Evolutionary conservation across 2,113 vertebrate genomes (phyloP).

Genomic region (Donacobius atricapilla): DNA sequence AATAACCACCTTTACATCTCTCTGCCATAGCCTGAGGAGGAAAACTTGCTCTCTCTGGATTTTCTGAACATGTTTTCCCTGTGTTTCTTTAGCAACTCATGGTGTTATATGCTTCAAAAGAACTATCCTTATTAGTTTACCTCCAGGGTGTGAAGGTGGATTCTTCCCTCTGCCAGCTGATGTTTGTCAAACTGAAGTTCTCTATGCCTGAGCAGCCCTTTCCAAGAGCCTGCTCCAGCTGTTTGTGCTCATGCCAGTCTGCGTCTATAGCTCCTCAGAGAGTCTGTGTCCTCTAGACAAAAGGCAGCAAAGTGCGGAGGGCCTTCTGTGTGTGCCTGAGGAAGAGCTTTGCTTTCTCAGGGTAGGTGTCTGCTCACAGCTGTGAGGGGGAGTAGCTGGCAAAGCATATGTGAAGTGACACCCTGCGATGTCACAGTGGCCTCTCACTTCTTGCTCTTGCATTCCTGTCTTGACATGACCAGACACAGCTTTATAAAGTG

Average conservation of each 20-base stretch:
- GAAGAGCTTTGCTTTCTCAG: not conserved
- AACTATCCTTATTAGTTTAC: not conserved
- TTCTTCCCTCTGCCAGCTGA: not conserved
- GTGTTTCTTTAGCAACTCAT: not conserved
- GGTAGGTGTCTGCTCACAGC: not conserved
- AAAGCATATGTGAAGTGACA: not conserved
- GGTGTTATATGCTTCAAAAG: not conserved
- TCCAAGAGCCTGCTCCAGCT: not conserved
- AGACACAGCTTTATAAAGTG: not conserved
- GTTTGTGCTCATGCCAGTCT: not conserved
- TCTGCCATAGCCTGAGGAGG: not conserved
- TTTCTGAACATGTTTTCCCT: not conserved
- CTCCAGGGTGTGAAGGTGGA: not conserved
- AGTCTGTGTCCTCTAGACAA: not conserved
- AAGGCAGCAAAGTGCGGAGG: not conserved
- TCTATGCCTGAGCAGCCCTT: not conserved
- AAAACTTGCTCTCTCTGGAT: not conserved
- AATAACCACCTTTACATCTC: not conserved
- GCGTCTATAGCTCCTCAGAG: not conserved
- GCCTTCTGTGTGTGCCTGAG: not conserved
- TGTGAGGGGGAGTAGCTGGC: not conserved
- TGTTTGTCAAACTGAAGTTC: not conserved
- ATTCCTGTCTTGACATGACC: not conserved
- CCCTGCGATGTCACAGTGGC: fast-evolving
- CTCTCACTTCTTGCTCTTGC: not conserved